These are phyloP conservation scores for Furcula furcula DNA, from an alignment of 2,888 invertebrate species.

Conservation along the genomic window DNA sequence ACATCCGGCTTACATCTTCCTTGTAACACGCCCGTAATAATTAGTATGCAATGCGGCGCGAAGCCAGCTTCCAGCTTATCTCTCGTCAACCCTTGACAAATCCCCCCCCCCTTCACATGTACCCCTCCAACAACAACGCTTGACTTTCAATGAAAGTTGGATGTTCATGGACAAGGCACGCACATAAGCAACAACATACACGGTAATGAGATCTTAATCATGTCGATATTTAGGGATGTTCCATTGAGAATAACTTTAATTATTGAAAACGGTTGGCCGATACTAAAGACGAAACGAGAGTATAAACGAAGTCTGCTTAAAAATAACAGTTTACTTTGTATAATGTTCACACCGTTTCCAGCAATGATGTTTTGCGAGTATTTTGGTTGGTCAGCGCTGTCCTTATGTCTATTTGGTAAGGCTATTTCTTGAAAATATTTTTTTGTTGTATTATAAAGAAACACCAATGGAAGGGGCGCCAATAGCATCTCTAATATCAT, in stretches of 20 bases:
- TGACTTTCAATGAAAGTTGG: conserved; percentile 1
- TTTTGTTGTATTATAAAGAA: not conserved
- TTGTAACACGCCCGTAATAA: conserved; percentile 9
- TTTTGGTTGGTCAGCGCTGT: no score
- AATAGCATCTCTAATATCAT: not conserved
- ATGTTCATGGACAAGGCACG: not conserved
- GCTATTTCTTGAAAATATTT: no score
- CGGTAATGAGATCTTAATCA: conserved; percentile 2
- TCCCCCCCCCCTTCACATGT: conserved; percentile 6
- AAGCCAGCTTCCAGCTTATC: conserved; percentile 23
- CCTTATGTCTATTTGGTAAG: no score
- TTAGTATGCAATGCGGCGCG: conserved; percentile 31
- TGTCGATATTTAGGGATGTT: no score
- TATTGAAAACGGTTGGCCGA: no score
- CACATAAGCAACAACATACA: not conserved
- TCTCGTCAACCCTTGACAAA: conserved; percentile 30
- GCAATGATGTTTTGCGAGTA: no score
- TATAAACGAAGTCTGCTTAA: no score
- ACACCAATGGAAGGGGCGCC: not conserved
- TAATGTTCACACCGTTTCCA: no score
- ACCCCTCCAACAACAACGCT: not conserved
- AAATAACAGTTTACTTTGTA: no score
- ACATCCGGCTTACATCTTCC: not conserved
- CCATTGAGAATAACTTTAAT: no score
- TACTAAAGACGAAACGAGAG: no score